Evolutionary conservation across 2,113 vertebrate genomes (phyloP).

Genomic region (Gorsachius goisagi): DNA sequence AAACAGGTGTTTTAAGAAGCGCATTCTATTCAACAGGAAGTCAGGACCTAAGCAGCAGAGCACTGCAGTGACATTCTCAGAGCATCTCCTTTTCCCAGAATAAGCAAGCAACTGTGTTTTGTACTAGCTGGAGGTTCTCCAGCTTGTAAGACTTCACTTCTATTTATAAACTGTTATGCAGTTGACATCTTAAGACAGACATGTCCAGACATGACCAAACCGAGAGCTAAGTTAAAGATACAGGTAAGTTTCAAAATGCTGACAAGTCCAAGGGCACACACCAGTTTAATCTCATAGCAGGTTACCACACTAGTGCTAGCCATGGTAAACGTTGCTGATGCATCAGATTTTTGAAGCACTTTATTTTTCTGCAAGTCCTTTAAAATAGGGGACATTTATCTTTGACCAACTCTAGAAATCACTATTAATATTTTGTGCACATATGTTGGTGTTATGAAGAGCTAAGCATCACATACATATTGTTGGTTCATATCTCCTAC

Average conservation of each 20-base stretch:
- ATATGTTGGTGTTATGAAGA: neutral
- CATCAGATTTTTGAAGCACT: neutral
- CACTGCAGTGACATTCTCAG: neutral
- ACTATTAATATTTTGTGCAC: neutral
- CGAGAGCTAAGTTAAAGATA: neutral
- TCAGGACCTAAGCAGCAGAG: neutral
- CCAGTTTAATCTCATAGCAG: neutral
- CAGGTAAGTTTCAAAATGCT: neutral
- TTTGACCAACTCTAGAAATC: neutral
- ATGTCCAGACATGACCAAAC: neutral
- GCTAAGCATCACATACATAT: neutral
- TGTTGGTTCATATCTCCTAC: neutral
- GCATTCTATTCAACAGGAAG: neutral
- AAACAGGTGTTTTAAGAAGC: neutral
- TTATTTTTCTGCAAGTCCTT: neutral
- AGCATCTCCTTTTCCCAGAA: neutral
- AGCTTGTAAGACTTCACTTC: neutral
- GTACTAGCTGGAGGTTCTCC: neutral
- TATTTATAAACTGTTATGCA: neutral
- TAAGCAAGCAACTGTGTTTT: neutral
- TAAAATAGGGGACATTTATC: neutral
- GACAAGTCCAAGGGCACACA: neutral
- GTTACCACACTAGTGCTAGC: neutral
- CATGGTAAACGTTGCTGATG: neutral
- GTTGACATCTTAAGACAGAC: neutral